Evolutionary conservation across 2,797 vertebrate genomes (phyloP), one percentile per base, ranked within the genome.

Genomic region (Karalla daura): DNA sequence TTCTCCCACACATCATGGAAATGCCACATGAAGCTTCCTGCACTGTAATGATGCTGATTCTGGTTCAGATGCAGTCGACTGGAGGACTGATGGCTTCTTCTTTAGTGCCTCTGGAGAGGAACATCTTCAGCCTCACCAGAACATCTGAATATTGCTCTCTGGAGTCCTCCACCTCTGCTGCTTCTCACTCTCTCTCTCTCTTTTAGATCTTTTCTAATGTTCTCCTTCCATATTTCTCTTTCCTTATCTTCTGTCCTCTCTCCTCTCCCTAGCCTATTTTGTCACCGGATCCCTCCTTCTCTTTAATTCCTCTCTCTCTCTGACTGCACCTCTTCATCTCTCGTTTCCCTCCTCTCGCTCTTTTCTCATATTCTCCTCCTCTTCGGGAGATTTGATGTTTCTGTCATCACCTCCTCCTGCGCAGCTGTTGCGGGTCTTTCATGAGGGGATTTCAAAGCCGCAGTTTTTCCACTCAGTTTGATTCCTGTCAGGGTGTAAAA

Each of bases 261-360:
- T n/a, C n/a, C 9, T 40, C 17, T 62, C 30, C 54, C 39, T 46
- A 21, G 18, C 51, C 53, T 43, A 52, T 40, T 25, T 33, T 28
- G 40, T 33, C 46, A 10, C 41, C 5, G 20, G 24, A 45, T 49
- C 39, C 40, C 27, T 76, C 18, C 25, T 69, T n/a, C 25, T 69
- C 18, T 13, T 5, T 24, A 17, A 52, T 21, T 40, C 24, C 39
- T 46, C 23, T n/a, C 32, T 64, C 63, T 67, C 52, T 15, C 55
- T 39, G 53, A 7, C 25, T 7, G 3, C 9, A 1, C 52, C 25
- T 28, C 21, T 2, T n/a, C 18, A 17, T 30, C 4, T 30, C 36
- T n/a, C 24, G 36, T 17, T 50, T 11, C 11, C 20, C 2, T 46
- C 12, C 43, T 54, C 23, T 43, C 15, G 12, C 17, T 70, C 63